Evolutionary conservation across 2,797 vertebrate species (phyloP).

Genomic region (Tapera naevia): DNA sequence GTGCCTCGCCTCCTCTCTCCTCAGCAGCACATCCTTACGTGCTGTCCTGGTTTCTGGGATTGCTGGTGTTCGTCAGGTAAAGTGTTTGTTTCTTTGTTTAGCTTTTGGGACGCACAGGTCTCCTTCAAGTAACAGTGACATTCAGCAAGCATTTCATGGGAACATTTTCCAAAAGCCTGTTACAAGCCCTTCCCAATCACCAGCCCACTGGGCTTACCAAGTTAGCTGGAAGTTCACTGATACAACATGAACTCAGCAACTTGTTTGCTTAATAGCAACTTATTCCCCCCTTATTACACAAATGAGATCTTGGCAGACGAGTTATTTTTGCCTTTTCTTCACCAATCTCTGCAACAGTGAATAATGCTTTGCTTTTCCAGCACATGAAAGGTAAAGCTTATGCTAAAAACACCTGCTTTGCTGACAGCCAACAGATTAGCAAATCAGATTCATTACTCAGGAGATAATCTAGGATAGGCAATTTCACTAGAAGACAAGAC

Average conservation of each 20-base stretch:
- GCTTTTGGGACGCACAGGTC: neutral
- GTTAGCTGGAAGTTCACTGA: neutral
- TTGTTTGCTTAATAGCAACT: neutral
- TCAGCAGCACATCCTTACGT: neutral
- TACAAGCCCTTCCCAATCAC: neutral
- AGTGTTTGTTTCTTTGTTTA: neutral
- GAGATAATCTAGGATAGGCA: neutral
- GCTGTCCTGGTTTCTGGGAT: neutral
- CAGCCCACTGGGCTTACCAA: neutral
- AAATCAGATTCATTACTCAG: neutral
- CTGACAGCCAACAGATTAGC: neutral
- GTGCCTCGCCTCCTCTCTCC: neutral
- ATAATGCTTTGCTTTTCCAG: neutral
- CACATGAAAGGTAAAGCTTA: neutral
- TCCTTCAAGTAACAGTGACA: neutral
- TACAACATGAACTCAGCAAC: neutral
- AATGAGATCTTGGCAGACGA: neutral
- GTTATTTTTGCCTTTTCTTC: neutral
- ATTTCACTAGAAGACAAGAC: neutral
- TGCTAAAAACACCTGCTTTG: neutral
- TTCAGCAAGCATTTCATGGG: neutral
- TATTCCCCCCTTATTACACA: neutral
- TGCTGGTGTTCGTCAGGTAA: neutral
- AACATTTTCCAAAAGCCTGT: neutral
- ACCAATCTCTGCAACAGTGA: neutral